Evolutionary conservation across 2,113 vertebrate genomes (phyloP), one percentile per base, ranked within the genome.

Genomic region (Serinus canaria): DNA sequence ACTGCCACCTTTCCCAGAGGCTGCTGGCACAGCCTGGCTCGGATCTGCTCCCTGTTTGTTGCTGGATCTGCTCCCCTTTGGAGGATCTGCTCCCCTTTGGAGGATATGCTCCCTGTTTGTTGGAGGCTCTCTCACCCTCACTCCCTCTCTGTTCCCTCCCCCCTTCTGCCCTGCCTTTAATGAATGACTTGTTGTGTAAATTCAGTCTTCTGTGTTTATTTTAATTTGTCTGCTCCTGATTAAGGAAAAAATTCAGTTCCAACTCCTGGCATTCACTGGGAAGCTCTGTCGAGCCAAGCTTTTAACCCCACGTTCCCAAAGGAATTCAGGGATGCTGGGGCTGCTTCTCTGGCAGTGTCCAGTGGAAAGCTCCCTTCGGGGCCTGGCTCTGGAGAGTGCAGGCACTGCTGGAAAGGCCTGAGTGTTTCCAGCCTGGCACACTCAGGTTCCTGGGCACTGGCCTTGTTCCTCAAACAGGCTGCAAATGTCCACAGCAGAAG

Each of bases 171-270:
- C 30, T 82, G 67, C 63, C 55, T 60, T 78, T 87, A 76, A 91
- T 95, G 91, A 97, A 95, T 90, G 76, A 70, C 67, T 96, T 95
- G 72, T 93, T 93, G 91, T 94, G 50, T 69, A 91, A 90, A 95
- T 92, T 69, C 93, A 94, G 59, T 93, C 84, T 95, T 87, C 84
- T 95, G 87, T 95, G 91, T 91, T 95, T 87, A 67, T 97, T 96
- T 94, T 95, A 84, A 94, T 96, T 91, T 89, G 76, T 59, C 83
- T 84, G 74, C 43, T 80, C 63, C 75, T 59, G 81, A 89, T 92
- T 75, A 85, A 82, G 55, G 62, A 52, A n/a, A 37, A 83, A 77
- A 88, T 68, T 88, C 46, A 43, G 58, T 60, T 93, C 75, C 78
- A 55, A 1, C 69, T 87, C 37, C 37, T 13, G 35, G 59, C 47